Conservation (phyloP, 1,140 invertebrate species). For the Brachionus plicatilis region DNA sequence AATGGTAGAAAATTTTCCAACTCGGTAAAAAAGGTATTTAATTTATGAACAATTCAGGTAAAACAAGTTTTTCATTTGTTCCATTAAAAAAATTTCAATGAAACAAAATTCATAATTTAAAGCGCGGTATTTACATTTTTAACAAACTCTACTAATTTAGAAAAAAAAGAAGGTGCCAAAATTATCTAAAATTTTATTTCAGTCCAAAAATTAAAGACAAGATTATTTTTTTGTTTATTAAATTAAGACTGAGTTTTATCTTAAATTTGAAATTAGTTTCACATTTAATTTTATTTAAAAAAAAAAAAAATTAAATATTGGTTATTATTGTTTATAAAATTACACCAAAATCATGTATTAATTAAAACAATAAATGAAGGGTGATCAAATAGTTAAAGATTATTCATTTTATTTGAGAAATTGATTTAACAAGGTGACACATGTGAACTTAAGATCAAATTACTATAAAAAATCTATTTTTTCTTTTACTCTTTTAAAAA, state of each 20-base stretch:
- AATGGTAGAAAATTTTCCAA: background rate
- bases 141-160: background rate
- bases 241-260: background rate
- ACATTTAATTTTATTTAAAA: background rate
- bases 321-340: no score
- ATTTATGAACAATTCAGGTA: background rate
- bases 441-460: background rate
- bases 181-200: background rate
- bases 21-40: background rate
- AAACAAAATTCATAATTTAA: background rate
- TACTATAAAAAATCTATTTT: background rate
- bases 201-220: background rate
- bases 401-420: background rate
- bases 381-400: background rate
- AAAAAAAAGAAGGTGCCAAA: background rate
- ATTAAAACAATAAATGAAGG: background rate
- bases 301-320: no score
- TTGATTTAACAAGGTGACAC: background rate
- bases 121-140: background rate
- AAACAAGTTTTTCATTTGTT: background rate
- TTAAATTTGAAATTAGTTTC: background rate
- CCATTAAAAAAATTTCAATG: background rate
- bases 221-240: background rate
- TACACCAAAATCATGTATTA: no score
- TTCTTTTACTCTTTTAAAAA: background rate